Conservation (phyloP, 1,140 invertebrate genomes). For the Gonioctena quinquepunctata region DNA sequence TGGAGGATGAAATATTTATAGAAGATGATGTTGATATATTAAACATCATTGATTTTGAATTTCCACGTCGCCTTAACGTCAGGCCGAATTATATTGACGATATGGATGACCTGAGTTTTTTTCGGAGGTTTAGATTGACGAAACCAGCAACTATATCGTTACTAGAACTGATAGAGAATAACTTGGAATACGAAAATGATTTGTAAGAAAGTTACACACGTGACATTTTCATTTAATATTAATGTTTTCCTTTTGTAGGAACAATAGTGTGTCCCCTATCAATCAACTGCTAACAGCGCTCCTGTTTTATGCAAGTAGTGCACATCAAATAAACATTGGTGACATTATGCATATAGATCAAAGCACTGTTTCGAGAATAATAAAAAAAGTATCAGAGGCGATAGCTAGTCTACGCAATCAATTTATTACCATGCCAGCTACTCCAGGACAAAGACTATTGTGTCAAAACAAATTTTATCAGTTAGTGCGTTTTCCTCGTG, state of each 20-base stretch:
- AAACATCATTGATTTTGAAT: conserved; percentile 19
- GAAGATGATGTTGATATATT: conserved; percentile 14
- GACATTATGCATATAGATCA: conserved; percentile 27
- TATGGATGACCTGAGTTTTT: conserved; percentile 17
- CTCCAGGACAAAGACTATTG: background rate
- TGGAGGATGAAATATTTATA: too few relatives aligned
- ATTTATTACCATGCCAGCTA: background rate
- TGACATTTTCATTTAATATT: background rate
- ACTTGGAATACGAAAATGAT: conserved; percentile 19
- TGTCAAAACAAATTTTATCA: conserved; percentile 17
- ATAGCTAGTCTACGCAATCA: background rate
- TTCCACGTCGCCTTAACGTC: conserved; percentile 5
- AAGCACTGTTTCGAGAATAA: conserved; percentile 17
- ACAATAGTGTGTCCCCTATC: conserved; percentile 23
- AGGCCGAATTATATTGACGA: conserved; percentile 12
- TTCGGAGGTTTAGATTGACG: conserved; percentile 14
- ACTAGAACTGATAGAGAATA: conserved; percentile 4
- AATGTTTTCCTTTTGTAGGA: conserved; percentile 25
- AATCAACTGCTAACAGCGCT: conserved; percentile 25
- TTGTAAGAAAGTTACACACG: too few relatives aligned
- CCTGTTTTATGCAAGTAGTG: conserved; percentile 22
- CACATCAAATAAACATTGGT: conserved; percentile 13
- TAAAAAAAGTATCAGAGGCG: conserved; percentile 5
- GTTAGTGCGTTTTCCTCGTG: conserved; percentile 16
- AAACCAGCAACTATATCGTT: conserved; percentile 2